Base-by-base conservation (phyloP, 2,888 invertebrate genomes). In the Mallateleia sp. region DNA sequence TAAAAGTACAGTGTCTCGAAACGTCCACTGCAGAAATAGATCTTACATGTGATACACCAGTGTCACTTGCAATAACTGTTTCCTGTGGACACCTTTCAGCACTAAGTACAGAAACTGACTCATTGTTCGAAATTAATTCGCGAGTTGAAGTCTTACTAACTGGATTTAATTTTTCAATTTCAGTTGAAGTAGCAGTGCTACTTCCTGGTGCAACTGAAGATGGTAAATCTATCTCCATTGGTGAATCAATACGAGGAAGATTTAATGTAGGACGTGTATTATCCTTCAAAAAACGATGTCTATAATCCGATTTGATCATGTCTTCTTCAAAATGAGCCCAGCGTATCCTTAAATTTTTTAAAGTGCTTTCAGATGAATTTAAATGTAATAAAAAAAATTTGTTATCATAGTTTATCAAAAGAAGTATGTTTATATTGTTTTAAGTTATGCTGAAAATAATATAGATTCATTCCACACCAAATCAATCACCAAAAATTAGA, bases 301-400 rank as follows among this genome's bases (percentile, higher is more conserved):
- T 62, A n/a, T 62, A 62, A 62, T 62, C 22, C 1, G 8, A 4
- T 42, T 38, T 42, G 3, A 62, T 42, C 62, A 38, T 62, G 22
- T 62, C 62, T 1, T 62, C 62, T 62, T 62, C 62, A 38, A 62
- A 62, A 62, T 62, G 62, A 14, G 38, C 22, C 18, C 22, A 62
- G 42, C 62, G 38, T 38, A 62, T 42, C 22, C 62, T 62, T 62
- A 62, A 20, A 42, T 62, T 62, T 22, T 38, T 62, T 32, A n/a
- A n/a, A n/a, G n/a, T n/a, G n/a, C n/a, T n/a, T n/a, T n/a, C n/a
- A n/a, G n/a, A n/a, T n/a, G n/a, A n/a, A n/a, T n/a, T n/a, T n/a
- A n/a, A n/a, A n/a, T n/a, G n/a, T n/a, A n/a, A n/a, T n/a, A n/a
- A n/a, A n/a, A n/a, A n/a, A n/a, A n/a, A n/a, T n/a, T n/a, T n/a